Conservation (phyloP, 2,888 invertebrate genomes). For the Agrilus cyanescens region DNA sequence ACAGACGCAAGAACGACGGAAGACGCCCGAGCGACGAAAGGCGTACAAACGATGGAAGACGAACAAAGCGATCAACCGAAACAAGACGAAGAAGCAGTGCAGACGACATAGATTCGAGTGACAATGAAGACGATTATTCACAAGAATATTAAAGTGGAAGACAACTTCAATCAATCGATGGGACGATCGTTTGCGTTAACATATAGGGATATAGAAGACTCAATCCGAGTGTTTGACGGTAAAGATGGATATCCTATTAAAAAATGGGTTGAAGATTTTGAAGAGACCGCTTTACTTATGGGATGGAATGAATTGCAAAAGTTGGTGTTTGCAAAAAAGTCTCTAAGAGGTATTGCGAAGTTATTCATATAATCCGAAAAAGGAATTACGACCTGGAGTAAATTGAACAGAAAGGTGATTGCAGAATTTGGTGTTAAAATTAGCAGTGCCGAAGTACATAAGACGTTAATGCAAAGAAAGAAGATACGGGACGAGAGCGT, state of each 20-base stretch:
- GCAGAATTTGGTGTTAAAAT: constrained; percentile 6
- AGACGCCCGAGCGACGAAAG: too few species aligned
- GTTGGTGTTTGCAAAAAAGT: constrained; percentile 12
- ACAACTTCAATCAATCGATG: too few species aligned
- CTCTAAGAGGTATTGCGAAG: constrained; percentile 10
- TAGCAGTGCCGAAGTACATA: neutral
- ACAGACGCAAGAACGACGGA: too few species aligned
- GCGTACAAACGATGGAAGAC: too few species aligned
- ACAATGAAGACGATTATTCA: too few species aligned
- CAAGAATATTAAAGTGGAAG: too few species aligned
- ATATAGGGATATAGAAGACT: constrained; percentile 19
- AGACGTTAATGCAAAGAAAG: neutral
- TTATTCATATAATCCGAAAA: constrained; percentile 9
- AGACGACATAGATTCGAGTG: too few species aligned
- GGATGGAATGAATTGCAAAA: constrained; percentile 11
- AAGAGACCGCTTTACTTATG: constrained; percentile 8
- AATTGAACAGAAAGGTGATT: constrained; percentile 4
- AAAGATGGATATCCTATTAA: constrained; percentile 7
- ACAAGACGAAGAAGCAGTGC: too few species aligned
- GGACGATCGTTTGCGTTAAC: constrained; percentile 9
- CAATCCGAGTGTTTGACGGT: constrained; percentile 3
- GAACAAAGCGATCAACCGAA: too few species aligned
- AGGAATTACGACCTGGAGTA: constrained; percentile 7
- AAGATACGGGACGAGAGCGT: neutral
- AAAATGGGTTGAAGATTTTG: constrained; percentile 15